Conservation (phyloP, 1,140 invertebrate genomes). For the Cherax quadricarinatus region DNA sequence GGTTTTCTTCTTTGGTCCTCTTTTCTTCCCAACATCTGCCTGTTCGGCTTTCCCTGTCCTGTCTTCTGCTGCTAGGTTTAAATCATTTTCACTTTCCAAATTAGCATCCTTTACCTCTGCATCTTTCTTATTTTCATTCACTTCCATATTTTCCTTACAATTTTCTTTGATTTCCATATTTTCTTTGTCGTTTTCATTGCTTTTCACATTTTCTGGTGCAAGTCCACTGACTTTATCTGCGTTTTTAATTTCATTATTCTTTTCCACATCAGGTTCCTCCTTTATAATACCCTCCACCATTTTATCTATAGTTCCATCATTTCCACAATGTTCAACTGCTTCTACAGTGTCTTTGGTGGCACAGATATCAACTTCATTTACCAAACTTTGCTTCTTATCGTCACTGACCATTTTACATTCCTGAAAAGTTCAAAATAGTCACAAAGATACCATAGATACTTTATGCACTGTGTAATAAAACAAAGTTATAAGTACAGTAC, state of each 20-base stretch:
- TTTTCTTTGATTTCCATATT: too few species aligned
- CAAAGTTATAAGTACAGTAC: not conserved
- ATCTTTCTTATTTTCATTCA: not conserved
- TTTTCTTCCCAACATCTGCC: not conserved
- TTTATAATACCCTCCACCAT: not conserved
- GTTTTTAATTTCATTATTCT: not conserved
- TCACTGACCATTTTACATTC: not conserved
- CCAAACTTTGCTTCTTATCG: not conserved
- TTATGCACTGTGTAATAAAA: too few species aligned
- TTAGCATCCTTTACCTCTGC: not conserved
- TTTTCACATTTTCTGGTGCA: not conserved
- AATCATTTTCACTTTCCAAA: not conserved
- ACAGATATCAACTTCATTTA: not conserved
- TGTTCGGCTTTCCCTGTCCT: not conserved
- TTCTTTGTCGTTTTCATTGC: too few species aligned
- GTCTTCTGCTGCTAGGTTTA: not conserved
- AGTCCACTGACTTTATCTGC: not conserved
- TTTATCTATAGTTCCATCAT: not conserved
- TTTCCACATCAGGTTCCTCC: not conserved
- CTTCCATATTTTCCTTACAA: too few species aligned
- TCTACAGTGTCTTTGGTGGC: not conserved
- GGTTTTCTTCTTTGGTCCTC: slow-evolving; percentile 16
- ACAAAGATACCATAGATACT: too few species aligned
- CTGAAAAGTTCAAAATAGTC: not conserved
- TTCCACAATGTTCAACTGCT: not conserved